Evolutionary conservation across 2,888 invertebrate genomes (phyloP).

Genomic region (Epinotia bilunana): DNA sequence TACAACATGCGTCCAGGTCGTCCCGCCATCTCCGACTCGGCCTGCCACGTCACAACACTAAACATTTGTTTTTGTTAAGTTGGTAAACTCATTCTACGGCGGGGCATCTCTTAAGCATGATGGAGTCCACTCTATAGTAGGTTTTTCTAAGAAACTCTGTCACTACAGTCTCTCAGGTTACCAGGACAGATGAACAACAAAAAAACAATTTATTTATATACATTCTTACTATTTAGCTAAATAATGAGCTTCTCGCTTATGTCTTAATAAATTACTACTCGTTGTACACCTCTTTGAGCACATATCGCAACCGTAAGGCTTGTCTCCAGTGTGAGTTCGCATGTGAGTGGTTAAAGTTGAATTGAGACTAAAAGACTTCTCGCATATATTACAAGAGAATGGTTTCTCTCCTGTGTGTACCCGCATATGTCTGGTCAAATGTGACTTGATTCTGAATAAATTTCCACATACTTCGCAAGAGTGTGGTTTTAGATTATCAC

Average conservation of each 20-base stretch:
- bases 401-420: slow-evolving; percentile 14
- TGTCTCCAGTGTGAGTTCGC: slow-evolving; percentile 12
- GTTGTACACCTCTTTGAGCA: neutral
- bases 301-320: neutral
- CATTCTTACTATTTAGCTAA: neutral
- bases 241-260: slow-evolving; percentile 5
- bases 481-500: neutral
- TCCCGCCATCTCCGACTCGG: too few relatives aligned
- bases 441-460: slow-evolving; percentile 1
- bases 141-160: too few relatives aligned
- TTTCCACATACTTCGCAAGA: neutral
- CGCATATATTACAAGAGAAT: slow-evolving; percentile 5
- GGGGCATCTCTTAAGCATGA: too few relatives aligned
- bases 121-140: too few relatives aligned
- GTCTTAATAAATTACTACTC: neutral
- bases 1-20: too few relatives aligned
- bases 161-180: too few relatives aligned
- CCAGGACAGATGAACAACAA: too few relatives aligned
- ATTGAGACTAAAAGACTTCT: slow-evolving; percentile 1
- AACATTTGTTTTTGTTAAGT: too few relatives aligned
- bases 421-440: neutral
- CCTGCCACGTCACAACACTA: too few relatives aligned
- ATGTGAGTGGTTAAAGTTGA: slow-evolving; percentile 8
- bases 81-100: too few relatives aligned
- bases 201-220: too few relatives aligned